Evolutionary conservation across 2,113 vertebrate species (phyloP), one percentile per base, ranked within the genome.

Genomic region (Hemiscyllium ocellatum): DNA sequence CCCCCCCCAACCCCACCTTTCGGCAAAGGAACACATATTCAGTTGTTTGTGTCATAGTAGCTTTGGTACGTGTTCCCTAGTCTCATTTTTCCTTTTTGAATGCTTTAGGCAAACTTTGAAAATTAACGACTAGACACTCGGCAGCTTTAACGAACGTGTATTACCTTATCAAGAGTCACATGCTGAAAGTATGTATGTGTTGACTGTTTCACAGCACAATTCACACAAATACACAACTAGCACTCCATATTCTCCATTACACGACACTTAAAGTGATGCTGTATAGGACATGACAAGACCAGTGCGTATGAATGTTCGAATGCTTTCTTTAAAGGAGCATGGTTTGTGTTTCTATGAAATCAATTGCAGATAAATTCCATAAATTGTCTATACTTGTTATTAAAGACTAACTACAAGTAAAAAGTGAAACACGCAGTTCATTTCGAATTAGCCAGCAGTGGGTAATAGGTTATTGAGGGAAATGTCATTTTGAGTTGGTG

Each of bases 391-490:
- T 65, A 66, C 17, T 93, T 37, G 89, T 66, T 22, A 1, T 91
- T 33, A 2, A 93, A 93, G 89, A 37, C 19, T 2, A 29, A 7
- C 29, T 65, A 26, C 56, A 66, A 91, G 65, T 61, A 33, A 37
- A 37, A 83, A 83, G 80, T 47, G 80, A 83, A 83, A 66, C 33
- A n/a, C 1, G 33, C 33, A 66, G 65, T 37, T 93, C 15, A 37
- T 93, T 93, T 93, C 66, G 37, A 93, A 93, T 93, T 93, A 93
- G 89, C 61, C 33, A 93, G 89, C 61, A 93, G n/a, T 33, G 66
- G 89, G 89, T n/a, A 93, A 93, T 93, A 66, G 61, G 61, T 66
- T 93, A 93, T 93, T 66, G 89, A 37, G 33, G 17, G 61, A 66
- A n/a, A n/a, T 90, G 87, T 6, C 87, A 22, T 93, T 91, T 93